phyloP scores from a whole-genome alignment of 2,113 vertebrate species.

The Corythaixoides concolor region DNA sequence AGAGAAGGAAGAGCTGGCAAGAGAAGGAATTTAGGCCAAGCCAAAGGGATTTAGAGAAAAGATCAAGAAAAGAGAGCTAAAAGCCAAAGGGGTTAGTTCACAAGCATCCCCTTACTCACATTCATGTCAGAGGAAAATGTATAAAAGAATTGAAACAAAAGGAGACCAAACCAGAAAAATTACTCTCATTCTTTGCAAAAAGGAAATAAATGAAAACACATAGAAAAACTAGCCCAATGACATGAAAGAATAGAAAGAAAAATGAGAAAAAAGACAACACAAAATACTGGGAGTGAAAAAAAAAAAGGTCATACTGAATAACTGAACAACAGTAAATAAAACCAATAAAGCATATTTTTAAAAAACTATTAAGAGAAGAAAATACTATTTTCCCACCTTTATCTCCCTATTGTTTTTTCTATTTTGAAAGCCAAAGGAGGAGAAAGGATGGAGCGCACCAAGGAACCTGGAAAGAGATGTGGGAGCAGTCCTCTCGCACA shows the following conservation, averaged over 20 bases:
- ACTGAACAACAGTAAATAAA: neutral
- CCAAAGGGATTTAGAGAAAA: neutral
- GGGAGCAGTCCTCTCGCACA: neutral
- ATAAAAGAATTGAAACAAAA: neutral
- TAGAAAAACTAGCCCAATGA: neutral
- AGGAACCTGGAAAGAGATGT: neutral
- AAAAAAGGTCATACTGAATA: neutral
- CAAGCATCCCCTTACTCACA: neutral
- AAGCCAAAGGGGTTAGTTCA: neutral
- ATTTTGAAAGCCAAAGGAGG: neutral
- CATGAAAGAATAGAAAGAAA: neutral
- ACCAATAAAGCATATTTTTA: neutral
- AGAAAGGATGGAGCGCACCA: neutral
- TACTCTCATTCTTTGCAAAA: neutral
- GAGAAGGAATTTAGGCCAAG: neutral
- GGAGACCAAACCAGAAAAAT: neutral
- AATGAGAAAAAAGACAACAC: neutral
- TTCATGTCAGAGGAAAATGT: neutral
- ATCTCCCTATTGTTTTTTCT: neutral
- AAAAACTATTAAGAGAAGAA: neutral
- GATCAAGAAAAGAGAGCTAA: neutral
- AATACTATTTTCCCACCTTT: neutral
- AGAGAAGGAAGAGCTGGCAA: neutral
- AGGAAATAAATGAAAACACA: neutral
- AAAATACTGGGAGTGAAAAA: neutral